phyloP scores from a whole-genome alignment of 2,113 vertebrate species.

The Chitala chitala region DNA sequence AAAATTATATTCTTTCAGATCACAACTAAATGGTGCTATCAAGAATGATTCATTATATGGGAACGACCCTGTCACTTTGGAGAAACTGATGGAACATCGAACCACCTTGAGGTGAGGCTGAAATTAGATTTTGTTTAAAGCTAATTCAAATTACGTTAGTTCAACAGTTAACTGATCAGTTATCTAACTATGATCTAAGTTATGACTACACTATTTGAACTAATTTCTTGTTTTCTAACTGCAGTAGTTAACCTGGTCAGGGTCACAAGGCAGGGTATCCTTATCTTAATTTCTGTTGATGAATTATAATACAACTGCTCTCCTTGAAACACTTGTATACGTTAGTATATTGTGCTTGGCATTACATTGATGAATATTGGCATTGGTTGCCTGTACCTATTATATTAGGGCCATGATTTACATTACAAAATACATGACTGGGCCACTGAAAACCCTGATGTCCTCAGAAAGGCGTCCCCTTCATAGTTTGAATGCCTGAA shows the following conservation, averaged over 20 bases:
- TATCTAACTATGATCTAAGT: background rate
- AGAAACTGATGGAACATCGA: no score
- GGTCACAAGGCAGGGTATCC: background rate
- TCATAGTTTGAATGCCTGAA: constrained; percentile 31
- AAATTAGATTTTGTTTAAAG: background rate
- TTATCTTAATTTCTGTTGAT: no score
- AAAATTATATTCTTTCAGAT: background rate
- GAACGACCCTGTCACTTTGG: no score
- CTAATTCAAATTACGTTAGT: background rate
- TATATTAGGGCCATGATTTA: constrained; percentile 10
- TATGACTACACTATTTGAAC: background rate
- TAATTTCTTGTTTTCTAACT: background rate
- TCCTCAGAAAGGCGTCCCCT: constrained; percentile 22
- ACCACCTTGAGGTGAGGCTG: no score
- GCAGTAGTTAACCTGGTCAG: background rate
- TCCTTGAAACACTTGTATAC: no score
- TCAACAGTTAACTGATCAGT: background rate
- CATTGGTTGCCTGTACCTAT: background rate
- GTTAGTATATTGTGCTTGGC: background rate
- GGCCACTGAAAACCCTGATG: constrained; percentile 28
- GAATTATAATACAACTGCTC: no score
- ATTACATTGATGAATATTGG: background rate
- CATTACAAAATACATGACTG: background rate
- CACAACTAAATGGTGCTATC: background rate
- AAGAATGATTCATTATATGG: background rate